Percentiles rank a stretch among this genome's conserved stretches.
phyloP scores from a whole-genome alignment of 1,140 invertebrate genomes.

The Atta colombica region DNA sequence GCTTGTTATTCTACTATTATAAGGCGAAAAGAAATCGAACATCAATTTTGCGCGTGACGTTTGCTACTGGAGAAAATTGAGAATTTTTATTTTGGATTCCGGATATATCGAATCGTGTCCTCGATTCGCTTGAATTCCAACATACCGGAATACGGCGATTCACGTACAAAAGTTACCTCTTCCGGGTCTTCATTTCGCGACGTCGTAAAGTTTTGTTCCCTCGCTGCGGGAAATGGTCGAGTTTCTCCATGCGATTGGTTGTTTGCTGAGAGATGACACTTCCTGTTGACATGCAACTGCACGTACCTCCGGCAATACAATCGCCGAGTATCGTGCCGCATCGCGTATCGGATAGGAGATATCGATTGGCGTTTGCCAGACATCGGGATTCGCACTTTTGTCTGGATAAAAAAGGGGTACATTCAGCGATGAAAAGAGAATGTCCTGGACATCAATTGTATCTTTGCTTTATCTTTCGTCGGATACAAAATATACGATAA shows the following conservation, averaged over 20 bases:
- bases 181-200: constrained; percentile 44
- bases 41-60: neutral
- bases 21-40: neutral
- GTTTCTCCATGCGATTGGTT: constrained; percentile 37
- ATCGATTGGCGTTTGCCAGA: constrained; percentile 33
- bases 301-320: constrained; percentile 45
- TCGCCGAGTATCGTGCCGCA: neutral
- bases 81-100: constrained; percentile 8
- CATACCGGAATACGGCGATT: constrained; percentile 28
- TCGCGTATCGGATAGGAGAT: constrained; percentile 26
- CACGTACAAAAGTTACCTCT: constrained; percentile 45
- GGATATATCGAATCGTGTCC: neutral
- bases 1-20: neutral
- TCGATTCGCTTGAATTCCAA: constrained; percentile 31
- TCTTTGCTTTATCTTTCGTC: neutral
- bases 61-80: neutral
- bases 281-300: constrained; percentile 59
- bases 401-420: neutral
- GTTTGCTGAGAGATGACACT: constrained; percentile 58
- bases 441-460: neutral
- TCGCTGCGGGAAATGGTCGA: constrained; percentile 26
- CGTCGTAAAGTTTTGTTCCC: constrained; percentile 34
- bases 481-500: neutral
- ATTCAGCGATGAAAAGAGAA: neutral
- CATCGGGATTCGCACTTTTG: constrained; percentile 20